Evolutionary conservation across 2,113 vertebrate genomes (phyloP).

Genomic region (Malurus alboscapulatus): DNA sequence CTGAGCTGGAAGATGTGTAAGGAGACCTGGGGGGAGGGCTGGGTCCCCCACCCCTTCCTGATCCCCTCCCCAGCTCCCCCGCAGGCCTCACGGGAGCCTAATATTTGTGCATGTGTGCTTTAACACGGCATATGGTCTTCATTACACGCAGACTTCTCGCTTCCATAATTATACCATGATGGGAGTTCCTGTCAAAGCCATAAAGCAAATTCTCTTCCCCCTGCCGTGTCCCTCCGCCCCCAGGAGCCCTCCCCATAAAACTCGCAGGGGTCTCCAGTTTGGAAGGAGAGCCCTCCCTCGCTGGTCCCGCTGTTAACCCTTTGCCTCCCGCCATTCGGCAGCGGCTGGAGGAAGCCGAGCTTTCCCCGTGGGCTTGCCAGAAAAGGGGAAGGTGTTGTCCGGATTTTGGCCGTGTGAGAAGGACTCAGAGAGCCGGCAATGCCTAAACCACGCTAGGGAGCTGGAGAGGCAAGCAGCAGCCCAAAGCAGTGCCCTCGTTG

Average conservation of each 20-base stretch:
- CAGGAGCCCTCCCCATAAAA: constrained; percentile 38
- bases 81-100: constrained; percentile 26
- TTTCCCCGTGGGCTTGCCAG: background rate
- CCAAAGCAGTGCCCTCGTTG: background rate
- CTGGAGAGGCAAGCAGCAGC: background rate
- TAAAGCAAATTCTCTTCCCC: constrained; percentile 66
- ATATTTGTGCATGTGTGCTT: constrained; percentile 67
- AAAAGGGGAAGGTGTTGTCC: background rate
- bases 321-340: background rate
- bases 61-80: background rate
- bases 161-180: constrained; percentile 73
- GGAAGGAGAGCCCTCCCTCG: background rate
- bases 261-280: constrained; percentile 28
- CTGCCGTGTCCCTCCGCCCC: background rate
- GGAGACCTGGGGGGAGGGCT: background rate
- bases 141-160: constrained; percentile 62
- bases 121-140: constrained; percentile 65
- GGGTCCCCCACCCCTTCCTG: constrained; percentile 30
- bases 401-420: background rate
- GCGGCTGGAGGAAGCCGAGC: background rate
- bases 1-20: background rate
- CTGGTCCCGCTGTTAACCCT: background rate
- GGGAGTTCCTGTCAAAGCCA: constrained; percentile 72
- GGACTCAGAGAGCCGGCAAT: fast-evolving
- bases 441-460: background rate